phyloP scores from a whole-genome alignment of 1,140 invertebrate genomes.

The Elymnias hypermnestra region DNA sequence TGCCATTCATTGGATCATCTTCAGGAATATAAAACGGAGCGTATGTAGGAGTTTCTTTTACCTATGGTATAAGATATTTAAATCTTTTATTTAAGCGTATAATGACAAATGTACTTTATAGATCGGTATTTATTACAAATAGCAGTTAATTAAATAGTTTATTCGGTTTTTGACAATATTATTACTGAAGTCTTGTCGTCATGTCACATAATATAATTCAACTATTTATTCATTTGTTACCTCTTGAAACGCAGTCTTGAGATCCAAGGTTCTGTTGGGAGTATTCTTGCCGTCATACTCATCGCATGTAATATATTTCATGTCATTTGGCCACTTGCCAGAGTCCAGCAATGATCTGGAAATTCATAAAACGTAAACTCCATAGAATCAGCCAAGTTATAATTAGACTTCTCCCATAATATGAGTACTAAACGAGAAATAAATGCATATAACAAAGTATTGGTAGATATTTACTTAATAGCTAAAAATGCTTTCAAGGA shows the following conservation, averaged over 20 bases:
- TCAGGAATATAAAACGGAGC: conserved; percentile 78
- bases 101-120: too few species aligned
- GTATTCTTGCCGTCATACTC: conserved; percentile 85
- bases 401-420: conserved; percentile 51
- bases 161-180: neutral
- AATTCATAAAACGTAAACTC: conserved; percentile 53
- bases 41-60: conserved; percentile 80
- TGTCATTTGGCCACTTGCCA: conserved; percentile 82
- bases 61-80: conserved; percentile 41
- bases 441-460: conserved; percentile 27
- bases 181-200: too few species aligned
- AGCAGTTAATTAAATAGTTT: too few species aligned
- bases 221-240: conserved; percentile 33
- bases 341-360: conserved; percentile 75
- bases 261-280: conserved; percentile 79
- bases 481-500: conserved; percentile 83
- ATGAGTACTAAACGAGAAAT: conserved; percentile 27
- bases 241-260: conserved; percentile 75
- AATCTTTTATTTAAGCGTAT: too few species aligned
- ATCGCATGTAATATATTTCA: conserved; percentile 85
- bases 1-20: conserved; percentile 79
- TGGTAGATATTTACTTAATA: conserved; percentile 78
- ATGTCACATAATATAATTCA: too few species aligned
- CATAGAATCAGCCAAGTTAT: conserved; percentile 56
- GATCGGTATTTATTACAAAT: too few species aligned